These are phyloP conservation scores for Agonopterix alstromeriana DNA, from an alignment of 2,888 invertebrate species.

Conservation along the genomic window DNA sequence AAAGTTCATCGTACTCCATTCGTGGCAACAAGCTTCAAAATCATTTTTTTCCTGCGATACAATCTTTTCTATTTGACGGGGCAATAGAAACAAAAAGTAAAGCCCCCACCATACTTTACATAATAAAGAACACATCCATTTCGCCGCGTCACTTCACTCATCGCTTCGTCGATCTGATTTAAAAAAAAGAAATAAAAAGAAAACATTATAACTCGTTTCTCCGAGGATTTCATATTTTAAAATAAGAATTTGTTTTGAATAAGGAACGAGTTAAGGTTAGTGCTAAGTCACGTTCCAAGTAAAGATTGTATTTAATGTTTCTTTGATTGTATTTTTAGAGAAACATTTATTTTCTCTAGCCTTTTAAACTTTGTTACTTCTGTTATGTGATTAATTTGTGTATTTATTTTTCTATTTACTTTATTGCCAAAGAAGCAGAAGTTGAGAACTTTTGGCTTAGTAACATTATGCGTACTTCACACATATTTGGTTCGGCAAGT, in stretches of 20 bases:
- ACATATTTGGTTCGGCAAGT: too few relatives aligned
- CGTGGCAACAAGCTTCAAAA: too few relatives aligned
- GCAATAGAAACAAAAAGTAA: background rate
- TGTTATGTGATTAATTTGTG: too few relatives aligned
- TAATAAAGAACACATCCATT: slow-evolving; percentile 5
- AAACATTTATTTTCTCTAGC: too few relatives aligned
- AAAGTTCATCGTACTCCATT: too few relatives aligned
- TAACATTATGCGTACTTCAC: too few relatives aligned
- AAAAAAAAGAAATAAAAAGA: slow-evolving; percentile 4
- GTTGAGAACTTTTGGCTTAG: too few relatives aligned
- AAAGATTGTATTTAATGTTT: background rate
- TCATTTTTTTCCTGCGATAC: background rate
- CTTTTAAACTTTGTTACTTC: too few relatives aligned
- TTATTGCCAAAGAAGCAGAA: too few relatives aligned
- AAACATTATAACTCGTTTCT: slow-evolving; percentile 8
- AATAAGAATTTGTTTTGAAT: slow-evolving; percentile 62
- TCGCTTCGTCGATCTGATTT: slow-evolving; percentile 8
- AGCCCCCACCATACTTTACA: slow-evolving; percentile 4
- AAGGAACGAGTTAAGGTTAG: slow-evolving; percentile 29
- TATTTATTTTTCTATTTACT: too few relatives aligned
- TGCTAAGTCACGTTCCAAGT: slow-evolving; percentile 52
- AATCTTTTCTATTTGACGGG: background rate
- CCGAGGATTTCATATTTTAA: slow-evolving; percentile 48
- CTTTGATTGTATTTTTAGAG: background rate
- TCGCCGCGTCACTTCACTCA: slow-evolving; percentile 9